A percentile compares a stretch with the other conserved stretches of the same genome.
Conservation (phyloP, 1,140 invertebrate species). For the Wiebesia pumilae region DNA sequence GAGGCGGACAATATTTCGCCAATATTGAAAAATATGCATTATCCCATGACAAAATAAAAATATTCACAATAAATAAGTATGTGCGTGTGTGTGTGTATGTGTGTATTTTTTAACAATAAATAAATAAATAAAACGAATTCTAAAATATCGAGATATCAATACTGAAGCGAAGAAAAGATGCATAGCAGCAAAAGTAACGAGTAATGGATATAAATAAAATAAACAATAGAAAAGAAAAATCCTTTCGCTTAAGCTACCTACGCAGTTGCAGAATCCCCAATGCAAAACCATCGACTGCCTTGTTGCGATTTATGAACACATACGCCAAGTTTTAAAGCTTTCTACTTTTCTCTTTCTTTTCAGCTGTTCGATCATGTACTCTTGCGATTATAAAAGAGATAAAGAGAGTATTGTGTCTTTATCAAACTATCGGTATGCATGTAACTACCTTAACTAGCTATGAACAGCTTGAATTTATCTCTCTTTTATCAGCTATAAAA, state of each 20-base stretch:
- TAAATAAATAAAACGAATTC: neutral
- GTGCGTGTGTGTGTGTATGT: too few species aligned
- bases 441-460: slow-evolving; percentile 33
- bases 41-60: slow-evolving; percentile 15
- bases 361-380: slow-evolving; percentile 37
- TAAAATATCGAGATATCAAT: neutral
- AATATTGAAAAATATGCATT: slow-evolving; percentile 10
- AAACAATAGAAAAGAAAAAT: neutral
- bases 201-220: neutral
- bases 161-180: neutral
- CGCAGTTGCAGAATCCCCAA: slow-evolving; percentile 30
- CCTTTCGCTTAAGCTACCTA: slow-evolving; percentile 1
- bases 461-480: slow-evolving; percentile 38
- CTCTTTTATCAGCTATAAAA: slow-evolving; percentile 15
- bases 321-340: neutral
- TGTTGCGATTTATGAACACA: slow-evolving; percentile 44
- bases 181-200: neutral
- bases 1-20: slow-evolving; percentile 12
- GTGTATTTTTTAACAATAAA: too few species aligned
- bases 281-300: slow-evolving; percentile 49
- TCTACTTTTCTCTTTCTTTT: too few species aligned
- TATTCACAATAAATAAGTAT: neutral
- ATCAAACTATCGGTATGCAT: neutral
- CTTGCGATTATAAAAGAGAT: slow-evolving; percentile 16
- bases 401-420: neutral